A percentile compares a stretch with the other conserved stretches of the same genome.
Conservation (phyloP, 2,113 vertebrate species). For the Cochlearius cochlearius region DNA sequence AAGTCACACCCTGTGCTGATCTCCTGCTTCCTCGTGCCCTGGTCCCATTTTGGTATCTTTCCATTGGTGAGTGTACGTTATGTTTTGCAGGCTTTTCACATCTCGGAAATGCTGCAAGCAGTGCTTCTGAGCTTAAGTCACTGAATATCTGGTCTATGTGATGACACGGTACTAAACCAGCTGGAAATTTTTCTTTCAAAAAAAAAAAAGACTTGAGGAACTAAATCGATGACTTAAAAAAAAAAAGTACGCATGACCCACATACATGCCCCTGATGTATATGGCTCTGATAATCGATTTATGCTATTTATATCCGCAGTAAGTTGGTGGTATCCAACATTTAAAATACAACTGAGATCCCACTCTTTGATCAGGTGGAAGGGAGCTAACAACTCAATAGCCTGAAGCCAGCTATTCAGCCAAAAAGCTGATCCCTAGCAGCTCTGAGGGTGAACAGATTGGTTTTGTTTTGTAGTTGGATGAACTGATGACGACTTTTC, state of each 20-base stretch:
- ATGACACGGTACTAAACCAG: background rate
- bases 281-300: background rate
- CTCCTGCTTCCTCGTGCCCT: background rate
- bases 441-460: background rate
- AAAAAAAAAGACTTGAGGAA: background rate
- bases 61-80: background rate
- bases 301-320: background rate
- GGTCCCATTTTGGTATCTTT: background rate
- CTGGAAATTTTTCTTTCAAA: background rate
- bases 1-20: background rate
- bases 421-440: background rate
- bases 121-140: background rate
- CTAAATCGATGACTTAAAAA: background rate
- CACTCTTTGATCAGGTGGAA: background rate
- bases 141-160: background rate
- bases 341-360: background rate
- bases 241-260: background rate
- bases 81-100: background rate
- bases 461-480: background rate
- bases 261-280: background rate
- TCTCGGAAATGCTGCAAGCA: background rate
- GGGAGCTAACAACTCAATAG: background rate
- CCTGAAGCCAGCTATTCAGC: background rate
- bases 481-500: background rate
- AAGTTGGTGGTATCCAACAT: background rate